Evolutionary conservation across 2,113 vertebrate genomes (phyloP), one percentile per base, ranked within the genome.

Genomic region (Macaca mulatta): DNA sequence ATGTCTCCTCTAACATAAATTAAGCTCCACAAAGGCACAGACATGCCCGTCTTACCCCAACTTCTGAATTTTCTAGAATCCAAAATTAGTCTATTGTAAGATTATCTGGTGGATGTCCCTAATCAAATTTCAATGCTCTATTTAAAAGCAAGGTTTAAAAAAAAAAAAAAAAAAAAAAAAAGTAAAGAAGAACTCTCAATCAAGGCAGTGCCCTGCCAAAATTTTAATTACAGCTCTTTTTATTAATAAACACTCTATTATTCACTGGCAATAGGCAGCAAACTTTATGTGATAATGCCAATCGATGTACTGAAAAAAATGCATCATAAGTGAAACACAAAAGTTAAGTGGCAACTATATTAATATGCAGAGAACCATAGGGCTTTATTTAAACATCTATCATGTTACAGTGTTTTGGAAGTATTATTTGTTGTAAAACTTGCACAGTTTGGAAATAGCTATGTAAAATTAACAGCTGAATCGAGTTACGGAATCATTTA

Each of bases 401-500:
- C 22, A 69, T 43, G 20, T 92, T 96, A 72, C 64, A 27, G 18
- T 84, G 43, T 74, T 88, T 97, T n/a, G 14, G 20, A 96, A 81
- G 85, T 13, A 79, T 40, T 80, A 83, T 84, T 92, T 93, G 92
- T 52, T 92, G 40, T 84, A 84, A 93, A 95, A 88, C 18, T 93
- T 95, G 22, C 69, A 93, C 17, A 88, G 12, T 92, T 59, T 93
- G 22, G 91, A 92, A 89, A 50, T 88, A 84, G 18, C 72, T 90
- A 86, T 78, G 43, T 75, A 86, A 89, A 97, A 94, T 89, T 93
- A 95, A 97, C 80, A 97, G 77, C 64, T 86, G 59, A n/a, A 79
- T 89, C 17, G 70, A 86, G 35, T 94, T 90, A 95, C 23, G 75
- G 52, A 97, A 96, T 83, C 32, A 1, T 85, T 97, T 92, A 90